A percentile compares a stretch with the other conserved stretches of the same genome.
These are phyloP conservation scores for Pygmarrhopalites habei DNA, from an alignment of 1,140 invertebrate genomes.

Conservation along the genomic window DNA sequence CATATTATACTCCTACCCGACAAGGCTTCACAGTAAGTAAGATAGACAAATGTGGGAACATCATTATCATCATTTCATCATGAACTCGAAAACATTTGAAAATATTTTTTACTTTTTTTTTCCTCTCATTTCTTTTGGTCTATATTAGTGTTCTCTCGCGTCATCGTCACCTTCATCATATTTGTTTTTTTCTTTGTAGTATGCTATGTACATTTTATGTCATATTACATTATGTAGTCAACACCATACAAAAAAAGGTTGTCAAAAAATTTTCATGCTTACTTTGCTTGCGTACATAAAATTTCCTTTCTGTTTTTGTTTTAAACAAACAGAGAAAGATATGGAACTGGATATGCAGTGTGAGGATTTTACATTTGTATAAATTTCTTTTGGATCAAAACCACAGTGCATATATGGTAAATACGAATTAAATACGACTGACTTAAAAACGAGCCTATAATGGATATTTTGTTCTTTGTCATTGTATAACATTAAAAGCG, in stretches of 20 bases:
- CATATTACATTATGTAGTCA: background rate
- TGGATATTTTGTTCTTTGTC: background rate
- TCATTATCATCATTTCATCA: too few relatives aligned
- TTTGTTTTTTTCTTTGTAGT: background rate
- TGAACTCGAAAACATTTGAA: too few relatives aligned
- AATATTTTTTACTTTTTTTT: too few relatives aligned
- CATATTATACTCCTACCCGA: too few relatives aligned
- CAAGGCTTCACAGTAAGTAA: too few relatives aligned
- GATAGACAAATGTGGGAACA: too few relatives aligned
- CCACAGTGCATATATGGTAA: background rate
- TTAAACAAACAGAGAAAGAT: background rate
- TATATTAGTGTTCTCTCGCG: too few relatives aligned
- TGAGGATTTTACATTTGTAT: background rate
- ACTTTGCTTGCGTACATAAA: background rate
- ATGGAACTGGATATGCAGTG: background rate
- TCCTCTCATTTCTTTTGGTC: too few relatives aligned
- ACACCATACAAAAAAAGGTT: background rate
- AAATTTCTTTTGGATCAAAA: background rate
- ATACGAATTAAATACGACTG: background rate
- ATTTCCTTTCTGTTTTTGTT: background rate
- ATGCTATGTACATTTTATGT: background rate
- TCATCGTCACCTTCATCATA: background rate
- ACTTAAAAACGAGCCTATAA: background rate
- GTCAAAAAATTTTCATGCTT: background rate
- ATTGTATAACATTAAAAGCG: background rate